phyloP scores from a whole-genome alignment of 1,140 invertebrate genomes.

The Drosophila guanche region DNA sequence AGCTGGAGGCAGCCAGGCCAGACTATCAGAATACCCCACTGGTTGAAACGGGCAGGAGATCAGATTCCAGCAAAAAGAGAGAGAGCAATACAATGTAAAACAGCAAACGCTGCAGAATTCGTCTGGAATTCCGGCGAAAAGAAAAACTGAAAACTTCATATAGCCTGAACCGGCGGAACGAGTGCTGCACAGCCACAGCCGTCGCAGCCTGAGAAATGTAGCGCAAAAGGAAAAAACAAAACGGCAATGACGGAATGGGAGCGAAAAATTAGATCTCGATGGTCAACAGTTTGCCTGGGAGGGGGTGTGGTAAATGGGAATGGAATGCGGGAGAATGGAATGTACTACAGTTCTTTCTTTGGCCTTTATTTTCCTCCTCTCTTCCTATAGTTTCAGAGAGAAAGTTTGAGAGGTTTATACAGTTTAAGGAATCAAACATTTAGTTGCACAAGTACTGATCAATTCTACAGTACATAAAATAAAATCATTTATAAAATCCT shows the following conservation, averaged over 20 bases:
- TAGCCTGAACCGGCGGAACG: background rate
- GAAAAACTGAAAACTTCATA: no score
- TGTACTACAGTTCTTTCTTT: background rate
- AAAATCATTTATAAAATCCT: no score
- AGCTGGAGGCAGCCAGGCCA: no score
- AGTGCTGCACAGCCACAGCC: constrained; percentile 4
- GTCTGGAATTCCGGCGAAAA: constrained; percentile 28
- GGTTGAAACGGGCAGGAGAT: constrained; percentile 4
- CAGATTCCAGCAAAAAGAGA: constrained; percentile 21
- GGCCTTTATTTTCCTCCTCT: no score
- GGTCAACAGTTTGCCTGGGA: no score
- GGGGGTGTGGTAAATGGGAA: no score
- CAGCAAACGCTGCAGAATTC: constrained; percentile 43
- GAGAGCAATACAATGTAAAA: constrained; percentile 8
- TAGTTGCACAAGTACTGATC: no score
- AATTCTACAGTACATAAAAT: no score
- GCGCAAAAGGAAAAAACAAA: constrained; percentile 2
- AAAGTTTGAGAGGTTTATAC: no score
- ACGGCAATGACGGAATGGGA: constrained; percentile 1
- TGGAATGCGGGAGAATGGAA: constrained; percentile 4
- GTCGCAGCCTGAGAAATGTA: constrained; percentile 26
- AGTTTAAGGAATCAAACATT: no score
- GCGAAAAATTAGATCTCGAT: background rate
- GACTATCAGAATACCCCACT: background rate
- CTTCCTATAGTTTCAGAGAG: no score